Conservation (phyloP, 2,888 invertebrate species). For the Protodeltote pygarga region DNA sequence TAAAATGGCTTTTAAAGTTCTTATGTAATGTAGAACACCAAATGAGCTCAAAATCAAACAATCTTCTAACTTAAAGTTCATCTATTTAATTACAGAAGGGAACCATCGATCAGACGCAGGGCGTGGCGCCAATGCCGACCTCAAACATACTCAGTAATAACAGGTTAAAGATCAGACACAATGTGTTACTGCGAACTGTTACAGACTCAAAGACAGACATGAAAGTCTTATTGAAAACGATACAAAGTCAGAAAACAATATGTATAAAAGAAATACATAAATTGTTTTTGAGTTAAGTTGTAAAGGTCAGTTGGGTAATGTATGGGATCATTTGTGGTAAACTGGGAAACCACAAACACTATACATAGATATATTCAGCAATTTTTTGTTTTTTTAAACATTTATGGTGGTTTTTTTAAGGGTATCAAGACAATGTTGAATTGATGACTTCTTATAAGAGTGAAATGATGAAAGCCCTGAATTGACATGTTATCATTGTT, state of each 20-base stretch:
- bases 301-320: slow-evolving; percentile 2
- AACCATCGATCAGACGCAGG: slow-evolving; percentile 64
- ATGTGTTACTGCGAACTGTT: slow-evolving; percentile 26
- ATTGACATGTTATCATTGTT: slow-evolving; percentile 29
- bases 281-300: slow-evolving; percentile 8
- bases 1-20: not conserved
- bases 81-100: slow-evolving; percentile 45
- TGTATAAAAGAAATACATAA: slow-evolving; percentile 9
- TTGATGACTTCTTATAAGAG: slow-evolving; percentile 4
- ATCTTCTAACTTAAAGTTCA: slow-evolving; percentile 38
- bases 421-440: slow-evolving; percentile 10
- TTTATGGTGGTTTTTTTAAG: not conserved
- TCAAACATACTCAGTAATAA: slow-evolving; percentile 47
- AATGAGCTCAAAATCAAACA: slow-evolving; percentile 7
- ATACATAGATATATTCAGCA: not conserved
- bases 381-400: not conserved
- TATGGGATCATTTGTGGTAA: slow-evolving; percentile 27
- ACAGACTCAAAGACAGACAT: slow-evolving; percentile 3
- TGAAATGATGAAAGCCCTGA: slow-evolving; percentile 13
- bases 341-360: slow-evolving; percentile 18
- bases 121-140: slow-evolving; percentile 49
- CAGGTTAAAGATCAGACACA: slow-evolving; percentile 40
- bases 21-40: not conserved
- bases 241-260: slow-evolving; percentile 9
- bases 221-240: slow-evolving; percentile 21